Evolutionary conservation across 2,113 vertebrate species (phyloP).

Genomic region (Donacobius atricapilla): DNA sequence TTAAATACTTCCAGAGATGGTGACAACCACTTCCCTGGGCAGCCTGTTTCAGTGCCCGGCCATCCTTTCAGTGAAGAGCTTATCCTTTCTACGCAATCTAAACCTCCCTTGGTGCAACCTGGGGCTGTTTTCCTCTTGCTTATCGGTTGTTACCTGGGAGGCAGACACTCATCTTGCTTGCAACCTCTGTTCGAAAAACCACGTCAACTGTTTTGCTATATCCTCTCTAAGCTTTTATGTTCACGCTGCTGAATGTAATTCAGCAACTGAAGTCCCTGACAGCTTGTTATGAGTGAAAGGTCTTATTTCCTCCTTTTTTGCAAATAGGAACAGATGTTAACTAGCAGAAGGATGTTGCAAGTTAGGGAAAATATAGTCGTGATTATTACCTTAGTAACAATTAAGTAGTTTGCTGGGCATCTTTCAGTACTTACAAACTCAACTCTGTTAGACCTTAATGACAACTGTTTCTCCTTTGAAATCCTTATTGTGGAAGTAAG

Average conservation of each 20-base stretch:
- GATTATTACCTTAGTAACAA: background rate
- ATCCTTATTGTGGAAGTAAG: background rate
- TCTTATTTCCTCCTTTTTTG: background rate
- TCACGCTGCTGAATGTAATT: background rate
- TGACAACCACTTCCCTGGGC: background rate
- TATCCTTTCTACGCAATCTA: background rate
- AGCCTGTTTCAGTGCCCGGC: background rate
- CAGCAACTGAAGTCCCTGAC: background rate
- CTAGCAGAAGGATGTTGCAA: background rate
- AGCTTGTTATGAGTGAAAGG: background rate
- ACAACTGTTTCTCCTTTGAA: background rate
- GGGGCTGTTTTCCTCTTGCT: background rate
- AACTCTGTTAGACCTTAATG: background rate
- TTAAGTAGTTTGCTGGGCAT: background rate
- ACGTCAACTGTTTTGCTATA: background rate
- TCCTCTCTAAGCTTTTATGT: background rate
- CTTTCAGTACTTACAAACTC: background rate
- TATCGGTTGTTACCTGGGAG: rapidly evolving
- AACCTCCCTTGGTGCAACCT: background rate
- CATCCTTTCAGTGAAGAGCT: background rate
- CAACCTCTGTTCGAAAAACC: background rate
- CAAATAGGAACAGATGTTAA: background rate
- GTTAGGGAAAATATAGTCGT: background rate
- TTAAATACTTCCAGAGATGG: background rate
- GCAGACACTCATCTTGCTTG: background rate